Conservation (phyloP, 2,797 vertebrate genomes). For the Poeciliopsis gracilis region DNA sequence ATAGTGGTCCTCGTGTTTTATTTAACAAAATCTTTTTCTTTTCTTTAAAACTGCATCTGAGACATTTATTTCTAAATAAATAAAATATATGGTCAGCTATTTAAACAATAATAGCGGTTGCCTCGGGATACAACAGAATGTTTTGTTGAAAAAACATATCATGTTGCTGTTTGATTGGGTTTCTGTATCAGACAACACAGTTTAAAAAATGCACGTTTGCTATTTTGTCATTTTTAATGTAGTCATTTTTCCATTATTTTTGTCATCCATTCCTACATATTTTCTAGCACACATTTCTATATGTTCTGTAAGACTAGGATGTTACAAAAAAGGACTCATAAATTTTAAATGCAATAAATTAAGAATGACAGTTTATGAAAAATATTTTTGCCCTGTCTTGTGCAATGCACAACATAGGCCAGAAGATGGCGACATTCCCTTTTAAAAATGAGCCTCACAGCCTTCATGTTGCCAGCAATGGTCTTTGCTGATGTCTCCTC, state of each 20-base stretch:
- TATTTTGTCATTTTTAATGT: background rate
- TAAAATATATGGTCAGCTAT: background rate
- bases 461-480: background rate
- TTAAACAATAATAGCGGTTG: background rate
- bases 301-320: background rate
- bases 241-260: background rate
- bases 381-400: background rate
- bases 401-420: slow-evolving; percentile 25
- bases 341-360: too few species aligned
- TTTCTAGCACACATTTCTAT: background rate
- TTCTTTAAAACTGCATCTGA: background rate
- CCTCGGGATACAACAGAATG: background rate
- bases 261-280: background rate
- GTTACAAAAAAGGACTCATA: too few species aligned
- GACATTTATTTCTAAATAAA: background rate
- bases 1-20: background rate
- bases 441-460: background rate
- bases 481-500: background rate
- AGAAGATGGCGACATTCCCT: slow-evolving; percentile 38
- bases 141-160: background rate
- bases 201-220: background rate
- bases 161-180: too few species aligned
- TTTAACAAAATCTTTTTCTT: background rate
- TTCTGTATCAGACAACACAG: background rate
- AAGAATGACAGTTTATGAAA: background rate